These are phyloP conservation scores for Phoebastria nigripes DNA, from an alignment of 2,797 vertebrate species.

Conservation along the genomic window DNA sequence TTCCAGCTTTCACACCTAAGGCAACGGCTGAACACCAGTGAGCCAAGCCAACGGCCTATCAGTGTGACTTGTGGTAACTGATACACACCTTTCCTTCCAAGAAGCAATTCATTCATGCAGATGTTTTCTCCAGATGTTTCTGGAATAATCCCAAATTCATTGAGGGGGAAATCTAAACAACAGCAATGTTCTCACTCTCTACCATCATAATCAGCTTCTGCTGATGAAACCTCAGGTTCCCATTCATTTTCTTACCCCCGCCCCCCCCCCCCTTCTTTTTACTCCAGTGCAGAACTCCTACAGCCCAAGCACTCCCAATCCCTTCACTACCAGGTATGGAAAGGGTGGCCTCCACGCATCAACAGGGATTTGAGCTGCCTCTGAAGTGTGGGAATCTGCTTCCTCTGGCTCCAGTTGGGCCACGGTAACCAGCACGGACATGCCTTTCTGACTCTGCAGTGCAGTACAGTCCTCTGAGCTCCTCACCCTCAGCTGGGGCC, in stretches of 20 bases:
- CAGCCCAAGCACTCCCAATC: not conserved
- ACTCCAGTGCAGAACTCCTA: not conserved
- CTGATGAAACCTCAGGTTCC: not conserved
- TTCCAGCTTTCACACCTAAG: slow-evolving; percentile 23
- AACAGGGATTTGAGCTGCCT: not conserved
- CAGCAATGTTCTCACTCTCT: not conserved
- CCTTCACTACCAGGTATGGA: not conserved
- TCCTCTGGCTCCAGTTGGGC: not conserved
- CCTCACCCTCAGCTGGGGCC: not conserved
- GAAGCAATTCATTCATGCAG: not conserved
- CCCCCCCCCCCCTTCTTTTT: not conserved
- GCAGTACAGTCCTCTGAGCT: not conserved
- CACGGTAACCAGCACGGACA: not conserved
- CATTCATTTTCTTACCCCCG: not conserved
- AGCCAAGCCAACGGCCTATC: not conserved
- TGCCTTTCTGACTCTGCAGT: not conserved
- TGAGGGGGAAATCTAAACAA: not conserved
- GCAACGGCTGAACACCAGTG: not conserved
- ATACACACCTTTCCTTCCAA: not conserved
- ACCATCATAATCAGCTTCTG: not conserved
- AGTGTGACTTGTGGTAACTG: not conserved
- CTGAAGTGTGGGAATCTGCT: not conserved
- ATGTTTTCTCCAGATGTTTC: slow-evolving; percentile 37
- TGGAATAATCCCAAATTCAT: not conserved
- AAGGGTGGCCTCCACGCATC: not conserved